Conservation (phyloP, 2,888 invertebrate genomes). For the Cylindroiulus punctatus region DNA sequence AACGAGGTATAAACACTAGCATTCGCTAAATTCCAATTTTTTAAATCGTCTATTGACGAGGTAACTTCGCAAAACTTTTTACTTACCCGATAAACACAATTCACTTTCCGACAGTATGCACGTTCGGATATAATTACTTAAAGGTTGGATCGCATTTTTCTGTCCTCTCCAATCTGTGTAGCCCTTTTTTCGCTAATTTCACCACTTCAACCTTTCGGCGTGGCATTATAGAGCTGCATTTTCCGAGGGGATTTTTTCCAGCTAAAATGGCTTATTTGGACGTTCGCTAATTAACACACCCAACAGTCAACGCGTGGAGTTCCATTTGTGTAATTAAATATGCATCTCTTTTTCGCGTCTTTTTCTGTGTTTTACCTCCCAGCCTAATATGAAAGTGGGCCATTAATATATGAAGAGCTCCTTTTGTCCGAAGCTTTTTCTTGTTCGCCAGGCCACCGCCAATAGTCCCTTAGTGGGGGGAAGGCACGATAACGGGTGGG, state of each 20-base stretch:
- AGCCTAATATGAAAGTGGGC: slow-evolving; percentile 21
- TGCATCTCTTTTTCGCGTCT: slow-evolving; percentile 9
- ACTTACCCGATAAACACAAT: neutral
- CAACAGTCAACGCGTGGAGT: slow-evolving; percentile 32
- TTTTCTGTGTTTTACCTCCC: slow-evolving; percentile 20
- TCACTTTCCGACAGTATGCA: neutral
- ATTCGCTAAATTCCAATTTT: neutral
- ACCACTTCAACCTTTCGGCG: neutral
- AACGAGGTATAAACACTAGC: neutral
- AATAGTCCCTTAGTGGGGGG: slow-evolving; percentile 16
- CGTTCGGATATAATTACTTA: neutral
- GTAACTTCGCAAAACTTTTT: neutral
- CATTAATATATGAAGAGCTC: slow-evolving; percentile 21
- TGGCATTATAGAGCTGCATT: neutral
- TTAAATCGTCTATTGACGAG: neutral
- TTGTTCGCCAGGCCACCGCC: slow-evolving; percentile 22
- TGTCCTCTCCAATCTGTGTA: neutral
- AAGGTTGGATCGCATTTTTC: neutral
- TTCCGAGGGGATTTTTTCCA: neutral
- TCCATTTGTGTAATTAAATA: slow-evolving; percentile 32
- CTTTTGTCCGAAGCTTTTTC: slow-evolving; percentile 21
- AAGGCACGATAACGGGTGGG: neutral
- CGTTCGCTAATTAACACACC: slow-evolving; percentile 26
- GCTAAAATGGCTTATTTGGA: neutral
- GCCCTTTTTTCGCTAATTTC: neutral